Evolutionary conservation across 2,113 vertebrate genomes (phyloP).

Genomic region (Neopipo cinnamomea): DNA sequence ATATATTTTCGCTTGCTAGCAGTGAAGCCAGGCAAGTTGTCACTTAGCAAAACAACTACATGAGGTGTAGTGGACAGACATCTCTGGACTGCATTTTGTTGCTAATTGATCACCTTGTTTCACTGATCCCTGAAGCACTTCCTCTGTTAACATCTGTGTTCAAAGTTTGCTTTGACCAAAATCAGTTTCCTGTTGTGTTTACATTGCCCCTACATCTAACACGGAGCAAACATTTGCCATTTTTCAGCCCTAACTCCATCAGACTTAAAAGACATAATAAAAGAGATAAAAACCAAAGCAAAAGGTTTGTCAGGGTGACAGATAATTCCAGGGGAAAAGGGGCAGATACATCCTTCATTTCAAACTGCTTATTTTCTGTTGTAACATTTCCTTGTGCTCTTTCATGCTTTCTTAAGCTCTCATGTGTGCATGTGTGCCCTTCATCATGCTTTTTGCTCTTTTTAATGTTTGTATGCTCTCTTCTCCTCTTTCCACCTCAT

Average conservation of each 20-base stretch:
- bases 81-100: not conserved
- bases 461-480: not conserved
- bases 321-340: not conserved
- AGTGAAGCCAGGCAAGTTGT: not conserved
- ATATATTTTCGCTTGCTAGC: not conserved
- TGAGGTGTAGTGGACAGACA: not conserved
- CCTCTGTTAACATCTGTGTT: not conserved
- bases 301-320: not conserved
- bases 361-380: not conserved
- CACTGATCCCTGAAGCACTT: not conserved
- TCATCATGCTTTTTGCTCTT: not conserved
- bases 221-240: not conserved
- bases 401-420: not conserved
- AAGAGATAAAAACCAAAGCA: not conserved
- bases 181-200: not conserved
- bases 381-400: not conserved
- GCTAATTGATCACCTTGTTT: not conserved
- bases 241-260: not conserved
- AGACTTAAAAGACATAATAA: not conserved
- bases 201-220: not conserved
- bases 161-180: not conserved
- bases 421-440: rapidly evolving
- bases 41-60: not conserved
- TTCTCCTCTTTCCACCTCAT: not conserved
- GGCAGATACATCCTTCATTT: not conserved